A percentile compares a stretch with the other conserved stretches of the same genome.
Evolutionary conservation across 1,140 invertebrate genomes (phyloP).

Genomic region (Drosophila mayri): DNA sequence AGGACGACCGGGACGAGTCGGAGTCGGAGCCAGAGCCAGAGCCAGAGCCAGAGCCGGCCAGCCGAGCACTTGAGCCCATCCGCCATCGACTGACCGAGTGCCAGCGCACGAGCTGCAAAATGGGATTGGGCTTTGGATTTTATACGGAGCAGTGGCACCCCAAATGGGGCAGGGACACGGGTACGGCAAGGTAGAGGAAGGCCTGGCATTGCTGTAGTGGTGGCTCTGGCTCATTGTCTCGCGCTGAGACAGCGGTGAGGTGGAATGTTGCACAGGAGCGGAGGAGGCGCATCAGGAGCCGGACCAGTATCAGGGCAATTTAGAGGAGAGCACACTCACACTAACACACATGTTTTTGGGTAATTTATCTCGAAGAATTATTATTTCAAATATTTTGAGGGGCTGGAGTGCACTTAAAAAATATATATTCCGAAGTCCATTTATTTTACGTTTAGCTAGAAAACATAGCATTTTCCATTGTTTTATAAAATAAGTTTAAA

Average conservation of each 20-base stretch:
- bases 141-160: slow-evolving; percentile 17
- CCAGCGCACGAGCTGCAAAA: slow-evolving; percentile 45
- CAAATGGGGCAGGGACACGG: slow-evolving; percentile 31
- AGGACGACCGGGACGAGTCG: slow-evolving; percentile 39
- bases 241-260: slow-evolving; percentile 40
- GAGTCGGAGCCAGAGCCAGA: slow-evolving; percentile 14
- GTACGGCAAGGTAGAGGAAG: slow-evolving; percentile 3
- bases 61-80: slow-evolving; percentile 77
- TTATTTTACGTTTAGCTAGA: not conserved
- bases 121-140: slow-evolving; percentile 17
- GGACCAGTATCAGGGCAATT: slow-evolving; percentile 67
- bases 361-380: slow-evolving; percentile 85
- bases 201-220: slow-evolving; percentile 52
- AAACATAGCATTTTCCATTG: no score
- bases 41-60: slow-evolving; percentile 30
- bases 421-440: not conserved
- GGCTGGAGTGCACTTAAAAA: slow-evolving; percentile 36
- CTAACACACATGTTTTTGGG: slow-evolving; percentile 81
- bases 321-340: slow-evolving; percentile 72
- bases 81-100: slow-evolving; percentile 76
- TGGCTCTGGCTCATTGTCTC: slow-evolving; percentile 78
- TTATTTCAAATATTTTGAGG: slow-evolving; percentile 84
- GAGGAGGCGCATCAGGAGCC: slow-evolving; percentile 31
- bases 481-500: no score
- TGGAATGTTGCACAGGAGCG: slow-evolving; percentile 11